These are phyloP conservation scores for Drosophila meridiana DNA, from an alignment of 2,888 invertebrate genomes.

Conservation along the genomic window DNA sequence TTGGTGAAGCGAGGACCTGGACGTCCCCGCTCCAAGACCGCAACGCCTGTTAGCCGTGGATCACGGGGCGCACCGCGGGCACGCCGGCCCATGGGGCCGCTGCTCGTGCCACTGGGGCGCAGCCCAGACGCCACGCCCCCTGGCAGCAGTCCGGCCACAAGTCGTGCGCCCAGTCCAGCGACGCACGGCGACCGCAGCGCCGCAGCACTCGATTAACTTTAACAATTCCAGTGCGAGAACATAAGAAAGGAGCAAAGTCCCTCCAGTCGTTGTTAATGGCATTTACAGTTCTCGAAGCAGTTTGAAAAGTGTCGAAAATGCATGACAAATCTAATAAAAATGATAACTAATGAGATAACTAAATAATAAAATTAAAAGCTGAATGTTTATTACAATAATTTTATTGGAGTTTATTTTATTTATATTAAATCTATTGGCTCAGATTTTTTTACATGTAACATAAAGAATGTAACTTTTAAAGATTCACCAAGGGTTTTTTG, in stretches of 20 bases:
- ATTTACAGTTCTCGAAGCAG: slow-evolving; percentile 12
- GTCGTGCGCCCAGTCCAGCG: slow-evolving; percentile 83
- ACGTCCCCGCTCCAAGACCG: slow-evolving; percentile 88
- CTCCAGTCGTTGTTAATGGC: slow-evolving; percentile 21
- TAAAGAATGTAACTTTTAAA: too few species aligned
- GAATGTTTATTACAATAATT: neutral
- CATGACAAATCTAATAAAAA: slow-evolving; percentile 29
- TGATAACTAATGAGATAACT: neutral
- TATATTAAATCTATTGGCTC: neutral
- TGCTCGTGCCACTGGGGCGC: slow-evolving; percentile 84
- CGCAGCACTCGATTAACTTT: slow-evolving; percentile 40
- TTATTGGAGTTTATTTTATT: neutral
- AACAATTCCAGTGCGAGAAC: slow-evolving; percentile 31
- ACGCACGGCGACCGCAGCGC: slow-evolving; percentile 32
- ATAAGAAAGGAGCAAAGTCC: slow-evolving; percentile 7
- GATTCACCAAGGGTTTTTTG: too few species aligned
- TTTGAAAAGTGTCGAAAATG: slow-evolving; percentile 11
- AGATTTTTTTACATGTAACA: neutral
- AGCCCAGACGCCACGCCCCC: slow-evolving; percentile 84
- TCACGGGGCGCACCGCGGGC: slow-evolving; percentile 87
- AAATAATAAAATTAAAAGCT: neutral
- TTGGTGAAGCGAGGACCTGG: slow-evolving; percentile 88
- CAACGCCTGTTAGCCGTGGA: slow-evolving; percentile 88
- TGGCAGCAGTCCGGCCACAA: slow-evolving; percentile 83
- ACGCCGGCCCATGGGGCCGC: slow-evolving; percentile 86